Base-by-base conservation (phyloP, 2,113 vertebrate genomes). In the Dolichotis patagonum region DNA sequence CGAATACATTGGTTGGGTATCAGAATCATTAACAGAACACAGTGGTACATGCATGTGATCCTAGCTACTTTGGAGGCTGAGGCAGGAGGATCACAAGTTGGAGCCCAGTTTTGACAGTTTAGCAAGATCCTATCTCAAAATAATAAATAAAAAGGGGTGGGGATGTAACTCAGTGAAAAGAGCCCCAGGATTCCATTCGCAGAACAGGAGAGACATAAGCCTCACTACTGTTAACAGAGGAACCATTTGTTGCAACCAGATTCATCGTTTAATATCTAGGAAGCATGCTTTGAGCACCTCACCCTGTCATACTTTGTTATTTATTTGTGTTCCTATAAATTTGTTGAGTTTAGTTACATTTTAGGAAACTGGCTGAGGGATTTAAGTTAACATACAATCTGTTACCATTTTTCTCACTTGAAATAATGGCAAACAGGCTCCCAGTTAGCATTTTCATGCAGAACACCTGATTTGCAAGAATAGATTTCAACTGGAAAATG, bases 291-390 rank as follows among this genome's bases (percentile, higher is more conserved):
- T 75, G 26, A 62, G 49, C 32, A 89, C 65, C 93, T 93, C 65
- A 80, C 41, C 43, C 28, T 81, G 38, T 80, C 14, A 16, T 67
- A 92, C 88, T 41, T 65, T 78, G 49, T 30, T 69, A 54, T 77
- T 88, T 96, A 52, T 41, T 28, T 84, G 75, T n/a, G 63, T n/a
- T 17, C 24, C 83, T 86, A 54, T 54, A 54, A 7, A 54, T 82
- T 95, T 96, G 26, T 56, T 89, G 54, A 17, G 92, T 58, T 90
- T 93, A 78, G 32, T 87, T 96, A 87, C 49, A 80, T 73, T 92
- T 94, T 41, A 95, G 90, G 83, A 95, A 96, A 92, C 49, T 17
- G 24, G 35, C 26, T 56, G 11, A 84, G n/a, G 30, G 19, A 52
- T 88, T 82, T 52, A 12, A 94, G 92, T 69, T 88, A 92, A 94